Conservation (phyloP, 2,888 invertebrate genomes). For the Galerucella nymphaeae region DNA sequence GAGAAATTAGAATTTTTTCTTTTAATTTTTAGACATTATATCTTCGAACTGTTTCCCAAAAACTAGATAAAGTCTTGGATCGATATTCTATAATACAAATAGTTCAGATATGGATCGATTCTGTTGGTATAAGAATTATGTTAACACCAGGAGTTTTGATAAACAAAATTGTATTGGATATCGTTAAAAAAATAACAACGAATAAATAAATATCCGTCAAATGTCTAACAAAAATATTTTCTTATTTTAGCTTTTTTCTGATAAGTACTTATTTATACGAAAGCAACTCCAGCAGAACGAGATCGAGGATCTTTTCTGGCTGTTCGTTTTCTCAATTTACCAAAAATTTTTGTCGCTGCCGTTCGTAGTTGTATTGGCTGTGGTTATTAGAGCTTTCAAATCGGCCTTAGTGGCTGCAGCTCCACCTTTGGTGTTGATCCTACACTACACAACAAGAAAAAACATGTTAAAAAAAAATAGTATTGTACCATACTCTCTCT, state of each 20-base stretch:
- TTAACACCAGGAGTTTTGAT: background rate
- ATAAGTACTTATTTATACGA: background rate
- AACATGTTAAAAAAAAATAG: no score
- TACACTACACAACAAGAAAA: background rate
- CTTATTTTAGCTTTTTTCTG: conserved; percentile 2
- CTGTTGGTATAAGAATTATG: background rate
- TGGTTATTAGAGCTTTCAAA: background rate
- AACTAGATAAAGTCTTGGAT: background rate
- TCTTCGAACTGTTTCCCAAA: background rate
- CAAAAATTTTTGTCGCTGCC: background rate
- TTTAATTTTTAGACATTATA: conserved; percentile 1
- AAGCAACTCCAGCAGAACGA: background rate
- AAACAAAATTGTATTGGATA: background rate
- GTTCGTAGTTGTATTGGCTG: background rate
- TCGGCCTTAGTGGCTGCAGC: background rate
- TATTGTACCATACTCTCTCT: background rate
- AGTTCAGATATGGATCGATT: background rate
- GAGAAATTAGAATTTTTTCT: background rate
- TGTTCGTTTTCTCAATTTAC: background rate
- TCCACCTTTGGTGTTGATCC: background rate
- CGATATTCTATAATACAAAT: background rate
- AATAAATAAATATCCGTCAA: background rate
- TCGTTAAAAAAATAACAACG: background rate
- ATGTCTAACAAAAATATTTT: background rate
- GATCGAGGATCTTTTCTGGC: background rate